Conservation (phyloP, 1,140 invertebrate genomes). For the Lepidurus packardi region DNA sequence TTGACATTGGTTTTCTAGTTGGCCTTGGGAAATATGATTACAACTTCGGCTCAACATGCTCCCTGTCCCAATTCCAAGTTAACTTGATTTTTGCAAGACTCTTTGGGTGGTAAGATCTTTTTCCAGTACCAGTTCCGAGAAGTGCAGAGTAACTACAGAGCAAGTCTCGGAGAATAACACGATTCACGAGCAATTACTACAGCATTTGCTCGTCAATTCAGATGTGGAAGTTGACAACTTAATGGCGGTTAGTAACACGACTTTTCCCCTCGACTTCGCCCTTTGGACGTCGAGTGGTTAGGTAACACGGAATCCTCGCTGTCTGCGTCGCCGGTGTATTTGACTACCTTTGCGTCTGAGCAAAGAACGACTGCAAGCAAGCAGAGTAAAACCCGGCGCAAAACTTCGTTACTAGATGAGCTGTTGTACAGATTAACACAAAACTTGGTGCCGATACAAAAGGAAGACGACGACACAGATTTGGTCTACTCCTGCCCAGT, state of each 20-base stretch:
- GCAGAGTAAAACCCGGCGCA: conserved; percentile 55
- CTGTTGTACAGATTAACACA: conserved; percentile 53
- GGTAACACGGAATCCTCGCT: conserved; percentile 19
- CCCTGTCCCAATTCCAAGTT: conserved; percentile 97
- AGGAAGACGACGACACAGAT: conserved; percentile 22
- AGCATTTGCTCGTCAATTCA: conserved; percentile 59
- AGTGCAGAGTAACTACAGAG: conserved; percentile 64
- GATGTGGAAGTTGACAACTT: conserved; percentile 42
- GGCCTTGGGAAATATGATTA: conserved; percentile 95
- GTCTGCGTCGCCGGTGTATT: conserved; percentile 22
- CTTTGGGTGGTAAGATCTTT: conserved; percentile 74
- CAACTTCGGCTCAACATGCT: conserved; percentile 89
- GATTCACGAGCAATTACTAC: conserved; percentile 71
- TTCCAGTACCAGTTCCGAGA: conserved; percentile 61
- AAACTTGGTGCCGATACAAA: not conserved
- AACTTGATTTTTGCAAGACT: conserved; percentile 90
- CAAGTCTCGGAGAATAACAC: conserved; percentile 68
- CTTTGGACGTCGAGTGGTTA: not conserved
- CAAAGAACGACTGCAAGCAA: not conserved
- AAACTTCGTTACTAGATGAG: conserved; percentile 57
- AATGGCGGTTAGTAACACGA: conserved; percentile 38
- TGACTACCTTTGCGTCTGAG: conserved; percentile 33
- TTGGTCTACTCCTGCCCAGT: too few species aligned
- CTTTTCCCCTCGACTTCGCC: conserved; percentile 17
- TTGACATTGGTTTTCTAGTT: conserved; percentile 52